Conservation (phyloP, 2,797 vertebrate species). For the Steatocranus sp. region DNA sequence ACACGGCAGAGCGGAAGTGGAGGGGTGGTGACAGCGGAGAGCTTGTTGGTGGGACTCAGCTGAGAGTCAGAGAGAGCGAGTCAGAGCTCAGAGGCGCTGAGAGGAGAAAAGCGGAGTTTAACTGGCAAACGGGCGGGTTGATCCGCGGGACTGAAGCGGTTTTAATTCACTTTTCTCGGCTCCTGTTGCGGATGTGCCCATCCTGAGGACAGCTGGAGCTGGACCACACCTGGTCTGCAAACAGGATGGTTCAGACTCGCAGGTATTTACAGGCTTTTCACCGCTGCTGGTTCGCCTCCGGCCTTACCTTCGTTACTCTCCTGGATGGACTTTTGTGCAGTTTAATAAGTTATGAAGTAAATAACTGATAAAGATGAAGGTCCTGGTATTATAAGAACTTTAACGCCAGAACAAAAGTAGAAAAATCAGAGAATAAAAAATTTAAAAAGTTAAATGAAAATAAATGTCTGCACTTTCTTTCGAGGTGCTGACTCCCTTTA, state of each 20-base stretch:
- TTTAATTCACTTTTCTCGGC: background rate
- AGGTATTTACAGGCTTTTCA: background rate
- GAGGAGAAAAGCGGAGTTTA: background rate
- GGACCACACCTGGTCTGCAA: background rate
- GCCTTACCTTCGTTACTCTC: background rate
- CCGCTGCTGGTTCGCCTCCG: background rate
- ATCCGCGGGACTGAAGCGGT: background rate
- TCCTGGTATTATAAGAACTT: background rate
- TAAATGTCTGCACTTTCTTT: background rate
- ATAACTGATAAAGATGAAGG: background rate
- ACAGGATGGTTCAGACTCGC: background rate
- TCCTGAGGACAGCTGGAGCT: background rate
- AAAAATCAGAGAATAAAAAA: background rate
- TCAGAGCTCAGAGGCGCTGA: background rate
- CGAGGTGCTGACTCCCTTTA: background rate
- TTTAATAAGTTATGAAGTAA: background rate
- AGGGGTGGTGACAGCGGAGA: background rate
- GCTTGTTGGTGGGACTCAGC: background rate
- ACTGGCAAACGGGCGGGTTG: background rate
- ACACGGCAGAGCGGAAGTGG: background rate
- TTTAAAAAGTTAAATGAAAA: background rate
- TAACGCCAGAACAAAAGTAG: background rate
- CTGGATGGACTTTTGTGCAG: background rate
- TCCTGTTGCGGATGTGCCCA: background rate
- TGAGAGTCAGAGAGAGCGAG: background rate